phyloP scores from a whole-genome alignment of 2,888 invertebrate species.

The Diaperis boleti region DNA sequence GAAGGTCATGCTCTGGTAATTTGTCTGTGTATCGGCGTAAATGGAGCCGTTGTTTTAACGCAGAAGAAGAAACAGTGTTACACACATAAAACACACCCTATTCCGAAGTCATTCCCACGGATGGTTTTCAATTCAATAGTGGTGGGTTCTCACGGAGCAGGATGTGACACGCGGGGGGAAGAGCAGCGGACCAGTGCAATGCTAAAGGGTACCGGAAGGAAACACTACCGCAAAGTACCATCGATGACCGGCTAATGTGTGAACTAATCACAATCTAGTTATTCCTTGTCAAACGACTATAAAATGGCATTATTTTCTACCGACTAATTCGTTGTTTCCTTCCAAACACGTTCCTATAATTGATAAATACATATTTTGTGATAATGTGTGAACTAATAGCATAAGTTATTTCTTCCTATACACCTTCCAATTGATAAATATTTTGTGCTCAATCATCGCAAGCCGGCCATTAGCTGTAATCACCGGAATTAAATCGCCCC shows the following conservation, averaged over 20 bases:
- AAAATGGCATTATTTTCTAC: too few species aligned
- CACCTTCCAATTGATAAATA: slow-evolving; percentile 14
- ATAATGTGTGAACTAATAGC: too few species aligned
- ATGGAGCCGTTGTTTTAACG: slow-evolving; percentile 36
- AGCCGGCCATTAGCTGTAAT: slow-evolving; percentile 1
- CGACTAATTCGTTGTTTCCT: too few species aligned
- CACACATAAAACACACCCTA: slow-evolving; percentile 47
- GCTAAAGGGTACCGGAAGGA: slow-evolving; percentile 56
- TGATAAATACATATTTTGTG: too few species aligned
- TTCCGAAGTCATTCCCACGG: slow-evolving; percentile 55
- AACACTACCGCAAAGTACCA: slow-evolving; percentile 53
- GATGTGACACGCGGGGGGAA: slow-evolving; percentile 53
- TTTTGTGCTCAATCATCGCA: slow-evolving; percentile 11
- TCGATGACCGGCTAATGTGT: slow-evolving; percentile 46
- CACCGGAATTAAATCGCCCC: slow-evolving; percentile 8
- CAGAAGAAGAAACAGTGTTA: slow-evolving; percentile 35
- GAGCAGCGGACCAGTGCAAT: slow-evolving; percentile 41
- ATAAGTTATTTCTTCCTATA: background rate
- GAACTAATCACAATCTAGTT: slow-evolving; percentile 42
- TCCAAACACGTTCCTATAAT: too few species aligned
- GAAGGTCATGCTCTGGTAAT: slow-evolving; percentile 40
- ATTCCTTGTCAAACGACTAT: too few species aligned
- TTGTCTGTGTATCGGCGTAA: slow-evolving; percentile 35
- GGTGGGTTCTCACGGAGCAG: slow-evolving; percentile 58
- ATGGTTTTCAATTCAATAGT: slow-evolving; percentile 54